Conservation (phyloP, 2,113 vertebrate species). For the Cnemophilus loriae region DNA sequence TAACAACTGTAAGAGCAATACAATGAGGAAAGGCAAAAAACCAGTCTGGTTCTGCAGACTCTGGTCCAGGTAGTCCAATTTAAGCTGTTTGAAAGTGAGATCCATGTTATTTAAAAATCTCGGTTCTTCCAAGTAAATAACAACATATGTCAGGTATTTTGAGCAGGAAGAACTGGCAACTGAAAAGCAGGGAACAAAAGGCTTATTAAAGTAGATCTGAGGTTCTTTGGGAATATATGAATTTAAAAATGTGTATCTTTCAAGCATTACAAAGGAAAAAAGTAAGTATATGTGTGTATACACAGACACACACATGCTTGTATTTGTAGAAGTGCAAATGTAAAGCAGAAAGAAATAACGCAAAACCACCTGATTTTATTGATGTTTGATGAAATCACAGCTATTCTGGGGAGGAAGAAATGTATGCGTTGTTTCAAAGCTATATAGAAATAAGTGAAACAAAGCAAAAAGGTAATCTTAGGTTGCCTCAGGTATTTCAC, state of each 20-base stretch:
- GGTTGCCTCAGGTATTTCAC: neutral
- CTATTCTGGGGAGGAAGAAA: neutral
- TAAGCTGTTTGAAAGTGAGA: neutral
- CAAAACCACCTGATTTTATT: neutral
- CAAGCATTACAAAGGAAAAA: neutral
- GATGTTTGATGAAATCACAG: neutral
- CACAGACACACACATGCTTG: neutral
- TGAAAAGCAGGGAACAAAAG: neutral
- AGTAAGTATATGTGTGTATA: neutral
- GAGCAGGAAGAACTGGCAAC: neutral
- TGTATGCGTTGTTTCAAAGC: neutral
- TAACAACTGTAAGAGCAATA: neutral
- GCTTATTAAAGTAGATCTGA: neutral
- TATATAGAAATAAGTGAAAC: neutral
- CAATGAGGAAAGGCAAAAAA: neutral
- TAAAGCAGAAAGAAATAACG: neutral
- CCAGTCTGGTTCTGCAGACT: neutral
- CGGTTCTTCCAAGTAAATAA: neutral
- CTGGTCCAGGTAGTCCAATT: neutral
- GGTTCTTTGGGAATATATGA: neutral
- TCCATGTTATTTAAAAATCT: neutral
- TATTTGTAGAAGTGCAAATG: neutral
- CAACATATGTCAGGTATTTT: neutral
- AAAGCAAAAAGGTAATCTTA: neutral
- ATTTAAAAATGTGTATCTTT: neutral